Evolutionary conservation across 2,888 invertebrate genomes (phyloP), one percentile per base, ranked within the genome.

Genomic region (Orthosia cruda): DNA sequence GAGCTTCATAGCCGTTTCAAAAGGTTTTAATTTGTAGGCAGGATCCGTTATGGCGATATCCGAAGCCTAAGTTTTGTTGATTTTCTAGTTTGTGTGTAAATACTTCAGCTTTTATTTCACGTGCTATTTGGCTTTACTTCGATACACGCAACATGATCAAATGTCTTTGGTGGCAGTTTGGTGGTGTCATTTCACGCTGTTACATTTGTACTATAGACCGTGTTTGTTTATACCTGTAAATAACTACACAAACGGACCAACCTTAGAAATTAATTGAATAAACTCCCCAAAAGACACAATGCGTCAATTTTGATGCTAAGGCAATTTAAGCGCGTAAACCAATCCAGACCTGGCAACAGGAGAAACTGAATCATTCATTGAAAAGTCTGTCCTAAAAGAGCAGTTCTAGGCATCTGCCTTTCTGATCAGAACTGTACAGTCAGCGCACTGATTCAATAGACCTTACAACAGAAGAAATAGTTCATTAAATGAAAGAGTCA

Each of bases 21-120:
- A 59, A 26, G 18, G 45, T 54, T 71, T 55, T 73, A 18, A 32
- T 79, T 79, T 71, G 11, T 58, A 47, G 57, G 23, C 80, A 63
- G 63, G 63, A 77, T 58, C 23, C 23, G 18, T 1, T 77, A 62
- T 58, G 73, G 47, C 50, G 32, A 40, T 23, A 63, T 77, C 49
- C 58, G 45, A 55, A 55, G 69, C 81, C 59, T 64, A 2, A 12
- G 20, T 83, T 80, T 76, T 71, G n/a, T 83, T 80, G 13, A 26
- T 55, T 83, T 68, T 40, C 32, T 72, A 72, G 59, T 74, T 57
- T 70, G 67, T 70, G 2, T 85, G 67, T 83, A 76, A 70, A 85
- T 72, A 83, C 62, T 69, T 75, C 32, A 75, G 85, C 85, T 86
- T 86, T 63, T 68, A 71, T 26, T 55, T 62, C 74, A 85, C 83